These are phyloP conservation scores for Ennomos fuscantarius DNA, from an alignment of 2,888 invertebrate species.

Conservation along the genomic window DNA sequence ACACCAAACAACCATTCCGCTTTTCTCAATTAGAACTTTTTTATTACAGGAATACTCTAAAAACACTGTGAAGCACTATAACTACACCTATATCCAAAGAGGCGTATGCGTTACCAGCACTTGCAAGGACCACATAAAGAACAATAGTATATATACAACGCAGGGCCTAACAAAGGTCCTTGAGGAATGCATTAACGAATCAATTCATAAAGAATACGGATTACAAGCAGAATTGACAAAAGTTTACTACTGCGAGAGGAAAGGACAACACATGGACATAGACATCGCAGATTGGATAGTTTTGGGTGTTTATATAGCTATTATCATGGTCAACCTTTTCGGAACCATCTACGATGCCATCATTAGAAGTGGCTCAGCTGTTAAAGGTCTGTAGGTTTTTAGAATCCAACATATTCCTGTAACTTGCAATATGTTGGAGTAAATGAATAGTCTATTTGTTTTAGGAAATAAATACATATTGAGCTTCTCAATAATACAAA, in stretches of 20 bases:
- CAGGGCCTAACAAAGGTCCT: slow-evolving; percentile 37
- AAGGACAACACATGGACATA: slow-evolving; percentile 4
- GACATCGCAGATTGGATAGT: slow-evolving; percentile 37
- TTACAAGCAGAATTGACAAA: slow-evolving; percentile 38
- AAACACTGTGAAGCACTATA: slow-evolving; percentile 44
- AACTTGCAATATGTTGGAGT: too few species aligned
- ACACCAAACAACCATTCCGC: too few species aligned
- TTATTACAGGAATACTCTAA: slow-evolving; percentile 48
- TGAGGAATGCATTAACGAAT: slow-evolving; percentile 46
- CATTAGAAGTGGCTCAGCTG: background rate
- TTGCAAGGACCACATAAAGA: slow-evolving; percentile 35
- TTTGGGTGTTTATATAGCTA: slow-evolving; percentile 23
- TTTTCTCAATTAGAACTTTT: too few species aligned
- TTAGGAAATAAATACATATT: background rate
- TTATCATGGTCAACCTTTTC: slow-evolving; percentile 28
- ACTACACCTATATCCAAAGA: slow-evolving; percentile 45
- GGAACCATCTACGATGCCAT: slow-evolving; percentile 34
- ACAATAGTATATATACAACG: slow-evolving; percentile 28
- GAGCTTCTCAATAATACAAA: slow-evolving; percentile 1
- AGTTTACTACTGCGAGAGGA: slow-evolving; percentile 38
- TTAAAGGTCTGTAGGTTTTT: too few species aligned
- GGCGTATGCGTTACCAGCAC: slow-evolving; percentile 46
- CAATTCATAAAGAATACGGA: slow-evolving; percentile 35
- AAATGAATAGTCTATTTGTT: too few species aligned
- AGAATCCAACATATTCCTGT: too few species aligned